phyloP scores from a whole-genome alignment of 2,797 vertebrate genomes.

The Helarctos malayanus region DNA sequence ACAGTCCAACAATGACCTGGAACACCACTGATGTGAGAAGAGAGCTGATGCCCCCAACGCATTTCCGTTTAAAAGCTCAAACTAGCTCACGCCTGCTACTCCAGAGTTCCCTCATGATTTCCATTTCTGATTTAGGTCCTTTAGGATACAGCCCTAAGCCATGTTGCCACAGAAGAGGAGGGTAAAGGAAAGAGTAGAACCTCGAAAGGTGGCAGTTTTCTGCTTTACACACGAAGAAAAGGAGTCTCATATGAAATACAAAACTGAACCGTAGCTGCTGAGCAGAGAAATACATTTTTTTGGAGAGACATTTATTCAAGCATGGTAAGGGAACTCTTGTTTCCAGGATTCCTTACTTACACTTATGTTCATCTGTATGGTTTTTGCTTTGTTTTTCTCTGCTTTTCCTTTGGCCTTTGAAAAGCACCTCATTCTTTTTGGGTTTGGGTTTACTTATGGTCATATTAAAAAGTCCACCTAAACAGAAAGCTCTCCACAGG shows the following conservation, averaged over 20 bases:
- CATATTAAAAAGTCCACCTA: background rate
- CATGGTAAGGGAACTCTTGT: background rate
- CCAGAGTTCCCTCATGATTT: background rate
- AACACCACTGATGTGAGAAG: background rate
- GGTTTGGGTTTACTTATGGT: background rate
- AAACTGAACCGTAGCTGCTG: background rate
- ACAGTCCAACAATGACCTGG: background rate
- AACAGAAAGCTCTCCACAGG: background rate
- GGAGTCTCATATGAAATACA: background rate
- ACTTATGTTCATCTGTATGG: background rate
- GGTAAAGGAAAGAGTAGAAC: background rate
- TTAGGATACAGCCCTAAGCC: background rate
- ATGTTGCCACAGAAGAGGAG: background rate
- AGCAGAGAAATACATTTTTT: background rate
- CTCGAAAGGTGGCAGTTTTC: background rate
- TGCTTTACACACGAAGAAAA: background rate
- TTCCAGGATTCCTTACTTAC: background rate
- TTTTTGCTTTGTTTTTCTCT: background rate
- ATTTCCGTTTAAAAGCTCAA: background rate
- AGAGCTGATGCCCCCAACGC: background rate
- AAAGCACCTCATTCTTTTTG: slow-evolving; percentile 18
- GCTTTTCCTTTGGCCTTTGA: slow-evolving; percentile 14
- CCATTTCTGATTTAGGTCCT: background rate
- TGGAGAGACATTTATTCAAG: background rate
- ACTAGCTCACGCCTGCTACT: background rate